These are phyloP conservation scores for Fregata magnificens DNA, from an alignment of 2,113 vertebrate species.

Conservation along the genomic window DNA sequence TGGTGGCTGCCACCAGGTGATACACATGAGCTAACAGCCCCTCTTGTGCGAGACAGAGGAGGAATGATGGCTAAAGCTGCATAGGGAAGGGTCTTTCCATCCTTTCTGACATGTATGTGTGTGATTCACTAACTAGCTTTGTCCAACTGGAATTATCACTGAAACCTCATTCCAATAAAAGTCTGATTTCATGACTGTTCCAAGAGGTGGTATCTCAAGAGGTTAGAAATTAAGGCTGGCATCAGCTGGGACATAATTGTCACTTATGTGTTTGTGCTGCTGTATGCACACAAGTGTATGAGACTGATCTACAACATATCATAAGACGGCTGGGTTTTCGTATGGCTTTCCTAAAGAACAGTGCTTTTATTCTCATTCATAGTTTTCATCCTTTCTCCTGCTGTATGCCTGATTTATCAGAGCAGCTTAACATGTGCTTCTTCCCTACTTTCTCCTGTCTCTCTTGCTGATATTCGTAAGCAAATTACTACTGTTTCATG, in stretches of 20 bases:
- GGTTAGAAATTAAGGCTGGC: not conserved
- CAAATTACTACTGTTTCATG: not conserved
- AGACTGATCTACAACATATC: not conserved
- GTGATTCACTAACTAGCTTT: not conserved
- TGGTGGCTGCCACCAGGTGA: not conserved
- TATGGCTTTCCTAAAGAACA: not conserved
- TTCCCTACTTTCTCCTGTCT: not conserved
- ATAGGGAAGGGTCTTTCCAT: not conserved
- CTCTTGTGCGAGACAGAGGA: not conserved
- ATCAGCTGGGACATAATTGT: not conserved
- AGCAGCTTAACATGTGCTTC: not conserved
- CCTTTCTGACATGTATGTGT: rapidly evolving
- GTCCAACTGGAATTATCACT: not conserved
- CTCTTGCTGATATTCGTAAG: not conserved
- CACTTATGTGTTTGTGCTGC: not conserved
- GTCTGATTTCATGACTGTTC: not conserved
- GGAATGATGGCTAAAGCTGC: not conserved
- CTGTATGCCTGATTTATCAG: not conserved
- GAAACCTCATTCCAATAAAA: not conserved
- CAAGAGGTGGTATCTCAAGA: not conserved
- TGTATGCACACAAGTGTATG: not conserved
- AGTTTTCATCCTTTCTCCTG: not conserved
- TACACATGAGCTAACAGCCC: rapidly evolving
- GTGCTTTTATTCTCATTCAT: not conserved
- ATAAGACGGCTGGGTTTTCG: not conserved